Percentiles rank a stretch among this genome's conserved stretches.
Conservation (phyloP, 2,797 vertebrate genomes). For the Streptopelia turtur region DNA sequence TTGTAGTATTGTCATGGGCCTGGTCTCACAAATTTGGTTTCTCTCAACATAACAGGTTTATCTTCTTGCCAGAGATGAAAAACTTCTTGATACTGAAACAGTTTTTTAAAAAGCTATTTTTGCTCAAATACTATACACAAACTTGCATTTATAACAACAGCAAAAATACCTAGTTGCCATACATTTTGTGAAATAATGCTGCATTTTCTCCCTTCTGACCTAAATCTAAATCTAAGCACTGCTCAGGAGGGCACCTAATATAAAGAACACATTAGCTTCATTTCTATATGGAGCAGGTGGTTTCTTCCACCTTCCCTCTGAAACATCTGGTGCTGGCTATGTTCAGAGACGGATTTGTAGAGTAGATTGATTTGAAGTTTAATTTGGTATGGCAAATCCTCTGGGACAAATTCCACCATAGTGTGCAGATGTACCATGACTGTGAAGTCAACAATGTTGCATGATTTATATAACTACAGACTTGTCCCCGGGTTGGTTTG, state of each 20-base stretch:
- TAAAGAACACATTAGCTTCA: background rate
- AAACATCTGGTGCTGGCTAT: conserved; percentile 20
- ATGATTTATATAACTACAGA: background rate
- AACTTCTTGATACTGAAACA: background rate
- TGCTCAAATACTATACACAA: background rate
- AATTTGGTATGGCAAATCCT: background rate
- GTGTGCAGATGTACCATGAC: background rate
- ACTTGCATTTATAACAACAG: background rate
- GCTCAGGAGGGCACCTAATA: background rate
- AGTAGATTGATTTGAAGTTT: background rate
- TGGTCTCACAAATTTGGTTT: background rate
- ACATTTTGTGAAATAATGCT: background rate
- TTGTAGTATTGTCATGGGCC: background rate
- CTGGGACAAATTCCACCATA: background rate
- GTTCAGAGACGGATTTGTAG: background rate
- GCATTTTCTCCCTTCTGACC: background rate
- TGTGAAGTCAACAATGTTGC: background rate
- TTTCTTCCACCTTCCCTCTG: background rate
- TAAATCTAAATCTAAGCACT: background rate
- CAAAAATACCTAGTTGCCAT: background rate
- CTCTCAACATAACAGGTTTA: background rate
- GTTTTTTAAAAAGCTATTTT: background rate
- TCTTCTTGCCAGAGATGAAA: background rate
- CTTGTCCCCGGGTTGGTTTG: background rate
- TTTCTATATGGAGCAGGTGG: background rate